phyloP scores from a whole-genome alignment of 1,140 invertebrate genomes.

The Musca vetustissima region DNA sequence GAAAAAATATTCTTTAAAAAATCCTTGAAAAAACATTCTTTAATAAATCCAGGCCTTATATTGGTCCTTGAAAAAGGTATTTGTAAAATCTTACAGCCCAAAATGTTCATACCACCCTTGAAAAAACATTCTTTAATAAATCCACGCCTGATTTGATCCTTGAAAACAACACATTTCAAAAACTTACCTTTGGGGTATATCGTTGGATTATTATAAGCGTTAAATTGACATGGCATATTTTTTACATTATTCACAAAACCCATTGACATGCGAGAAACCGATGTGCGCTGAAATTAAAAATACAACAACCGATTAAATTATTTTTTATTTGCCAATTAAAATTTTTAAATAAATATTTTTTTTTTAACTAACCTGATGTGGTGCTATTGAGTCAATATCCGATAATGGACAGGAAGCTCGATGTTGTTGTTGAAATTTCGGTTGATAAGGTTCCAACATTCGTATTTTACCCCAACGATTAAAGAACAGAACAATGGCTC shows the following conservation, averaged over 20 bases:
- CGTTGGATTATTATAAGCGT: constrained; percentile 52
- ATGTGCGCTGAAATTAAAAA: constrained; percentile 38
- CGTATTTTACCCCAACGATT: constrained; percentile 91
- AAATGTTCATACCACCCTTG: too few species aligned
- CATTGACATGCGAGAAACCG: constrained; percentile 55
- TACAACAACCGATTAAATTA: background rate
- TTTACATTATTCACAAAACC: constrained; percentile 51
- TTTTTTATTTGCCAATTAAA: constrained; percentile 7
- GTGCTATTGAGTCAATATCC: constrained; percentile 55
- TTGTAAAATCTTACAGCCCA: too few species aligned
- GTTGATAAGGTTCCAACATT: constrained; percentile 89
- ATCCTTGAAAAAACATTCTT: too few species aligned
- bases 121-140: too few species aligned
- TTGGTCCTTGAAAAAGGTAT: too few species aligned
- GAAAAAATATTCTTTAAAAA: too few species aligned
- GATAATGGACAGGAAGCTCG: constrained; percentile 70
- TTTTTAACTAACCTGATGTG: constrained; percentile 46
- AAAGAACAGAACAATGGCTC: constrained; percentile 85
- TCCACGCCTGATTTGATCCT: too few species aligned
- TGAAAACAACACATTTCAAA: too few species aligned
- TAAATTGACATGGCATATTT: constrained; percentile 54
- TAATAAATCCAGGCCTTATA: too few species aligned
- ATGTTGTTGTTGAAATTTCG: constrained; percentile 80
- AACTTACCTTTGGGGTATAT: constrained; percentile 50
- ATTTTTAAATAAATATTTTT: background rate